Evolutionary conservation across 2,888 invertebrate species (phyloP), one percentile per base, ranked within the genome.

Genomic region (Drosophila nr. perissopoda): DNA sequence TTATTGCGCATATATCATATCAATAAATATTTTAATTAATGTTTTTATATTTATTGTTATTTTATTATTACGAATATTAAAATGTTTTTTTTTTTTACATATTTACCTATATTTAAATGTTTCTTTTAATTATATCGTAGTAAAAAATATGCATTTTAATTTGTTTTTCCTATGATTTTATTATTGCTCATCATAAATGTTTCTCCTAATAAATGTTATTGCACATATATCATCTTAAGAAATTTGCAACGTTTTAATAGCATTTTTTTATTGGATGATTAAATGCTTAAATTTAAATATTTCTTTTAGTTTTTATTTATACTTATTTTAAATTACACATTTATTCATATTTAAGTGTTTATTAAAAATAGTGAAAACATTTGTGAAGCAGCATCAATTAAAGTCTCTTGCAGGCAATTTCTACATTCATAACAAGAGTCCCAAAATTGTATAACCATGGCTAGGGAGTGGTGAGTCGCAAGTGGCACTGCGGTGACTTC

Each of bases 401-500:
- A 25, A 42, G 31, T 42, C 8, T 29, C 29, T 60, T 48, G 46
- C 34, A 60, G 46, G 18, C 49, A 56, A 69, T 62, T 76, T 79
- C 75, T 60, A 77, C 60, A 61, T 64, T 51, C 34, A 59, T 58
- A 58, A 75, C 42, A 46, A 57, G 46, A 51, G 27, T 51, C 66
- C 62, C 60, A 63, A 80, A 79, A 62, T 51, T 69, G 54, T 70
- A 58, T 10, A 40, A 40, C 7, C 38, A 31, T 36, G 10, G 6
- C 4, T 27, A 21, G 38, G 16, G 18, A 42, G 54, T 25, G 2
- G 2, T 36, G 6, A 21, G 53, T 34, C 1, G 53, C 6, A 40
- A 60, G 72, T 42, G 65, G 62, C 42, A 51, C 52, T 67, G 61
- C 84, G 77, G 76, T 76, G 70, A 91, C 91, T 92, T 91, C 91